These are phyloP conservation scores for Chrysina gloriosa DNA, from an alignment of 2,888 invertebrate genomes.

Conservation along the genomic window DNA sequence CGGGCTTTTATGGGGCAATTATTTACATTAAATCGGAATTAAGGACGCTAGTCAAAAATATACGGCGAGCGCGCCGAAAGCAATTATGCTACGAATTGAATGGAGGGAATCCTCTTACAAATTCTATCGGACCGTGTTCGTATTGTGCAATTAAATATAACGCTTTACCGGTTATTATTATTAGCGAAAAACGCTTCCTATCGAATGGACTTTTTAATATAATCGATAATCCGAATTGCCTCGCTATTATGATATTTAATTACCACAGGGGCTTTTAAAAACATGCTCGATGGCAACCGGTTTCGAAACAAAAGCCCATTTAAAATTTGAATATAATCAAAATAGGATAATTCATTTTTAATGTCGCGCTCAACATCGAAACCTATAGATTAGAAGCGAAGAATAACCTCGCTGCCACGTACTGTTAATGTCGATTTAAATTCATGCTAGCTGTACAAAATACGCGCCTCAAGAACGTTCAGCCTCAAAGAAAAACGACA, in stretches of 20 bases:
- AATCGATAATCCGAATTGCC: not conserved
- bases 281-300: not conserved
- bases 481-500: too few relatives aligned
- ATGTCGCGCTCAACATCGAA: not conserved
- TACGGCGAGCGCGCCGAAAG: not conserved
- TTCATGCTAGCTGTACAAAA: not conserved
- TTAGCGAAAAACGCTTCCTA: not conserved
- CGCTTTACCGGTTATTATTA: not conserved
- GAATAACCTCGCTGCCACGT: not conserved
- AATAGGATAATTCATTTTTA: not conserved
- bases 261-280: not conserved
- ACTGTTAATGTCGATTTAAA: not conserved
- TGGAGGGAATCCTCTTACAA: not conserved
- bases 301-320: not conserved
- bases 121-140: not conserved
- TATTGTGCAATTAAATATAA: not conserved
- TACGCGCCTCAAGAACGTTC: too few relatives aligned
- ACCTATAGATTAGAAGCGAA: not conserved
- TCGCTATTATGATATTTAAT: not conserved
- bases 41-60: not conserved
- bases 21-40: slow-evolving; percentile 24
- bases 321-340: not conserved
- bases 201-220: not conserved
- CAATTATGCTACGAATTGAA: not conserved
- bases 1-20: slow-evolving; percentile 23